Base-by-base conservation (phyloP, 2,113 vertebrate genomes). In the Hassar affinis region DNA sequence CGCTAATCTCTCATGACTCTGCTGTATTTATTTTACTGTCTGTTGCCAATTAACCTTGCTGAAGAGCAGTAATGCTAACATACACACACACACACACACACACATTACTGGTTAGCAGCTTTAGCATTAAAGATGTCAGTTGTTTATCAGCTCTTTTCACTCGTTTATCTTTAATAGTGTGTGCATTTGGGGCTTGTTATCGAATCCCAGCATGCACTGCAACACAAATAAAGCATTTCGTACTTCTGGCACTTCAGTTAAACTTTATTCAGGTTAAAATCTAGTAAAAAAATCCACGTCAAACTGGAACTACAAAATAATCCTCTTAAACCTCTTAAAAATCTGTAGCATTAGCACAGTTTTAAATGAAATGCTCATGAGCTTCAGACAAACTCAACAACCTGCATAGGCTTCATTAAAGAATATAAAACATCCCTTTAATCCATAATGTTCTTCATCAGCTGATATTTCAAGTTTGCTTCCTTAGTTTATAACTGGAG, bases 311-410 rank as follows among this genome's bases (percentile, higher is more conserved):
- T n/a, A 57, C 20, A 88, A 74, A 92, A 90, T 91, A 90, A 93
- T 92, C 90, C 89, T 86, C 89, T 93, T 93, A 91, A 88, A 91
- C 88, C 87, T 78, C 87, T n/a, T n/a, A n/a, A n/a, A n/a, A 85
- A 89, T 93, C 90, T 86, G 89, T 91, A 91, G 86, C 87, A 88
- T 88, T 88, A 78, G 80, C 83, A 51, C 68, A 52, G 76, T 88
- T 89, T 69, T 74, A 35, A 85, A 87, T 83, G 78, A 85, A 84
- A 59, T 83, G 62, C 49, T 78, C 71, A 85, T 79, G 71, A 51
- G 84, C 85, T 90, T 82, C 52, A 61, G 25, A 17, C 12, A 45
- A 75, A 56, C 77, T 80, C 38, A 68, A 61, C 0, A 5, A 49
- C 69, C 45, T 72, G 69, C 11, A 47, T 22, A 72, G 69, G 45